Percentiles rank a stretch among this genome's conserved stretches.
phyloP scores from a whole-genome alignment of 2,113 vertebrate genomes.

The Dunckerocampus dactyliophorus region DNA sequence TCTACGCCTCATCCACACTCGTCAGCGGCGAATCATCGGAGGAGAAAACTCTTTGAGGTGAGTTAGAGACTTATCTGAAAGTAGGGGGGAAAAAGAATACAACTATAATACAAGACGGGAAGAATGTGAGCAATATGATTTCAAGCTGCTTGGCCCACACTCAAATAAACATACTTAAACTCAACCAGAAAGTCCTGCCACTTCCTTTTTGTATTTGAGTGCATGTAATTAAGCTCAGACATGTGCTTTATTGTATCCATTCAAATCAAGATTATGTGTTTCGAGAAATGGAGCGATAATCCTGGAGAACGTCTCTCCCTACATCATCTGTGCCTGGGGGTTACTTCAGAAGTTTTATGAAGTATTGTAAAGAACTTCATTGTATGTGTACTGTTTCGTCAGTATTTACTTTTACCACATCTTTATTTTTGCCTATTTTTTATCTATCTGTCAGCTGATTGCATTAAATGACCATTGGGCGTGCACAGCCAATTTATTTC shows the following conservation, averaged over 20 bases:
- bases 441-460: too few species aligned
- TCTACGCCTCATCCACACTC: slow-evolving; percentile 80
- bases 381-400: too few species aligned
- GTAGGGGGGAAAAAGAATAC: too few species aligned
- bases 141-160: neutral
- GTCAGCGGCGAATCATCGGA: slow-evolving; percentile 93
- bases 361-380: too few species aligned
- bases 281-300: neutral
- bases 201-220: neutral
- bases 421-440: too few species aligned
- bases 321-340: too few species aligned
- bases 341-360: too few species aligned
- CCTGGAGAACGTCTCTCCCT: too few species aligned
- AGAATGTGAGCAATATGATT: neutral
- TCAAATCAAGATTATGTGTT: neutral
- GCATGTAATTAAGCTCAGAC: neutral
- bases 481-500: too few species aligned
- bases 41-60: slow-evolving; percentile 96
- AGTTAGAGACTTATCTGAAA: slow-evolving; percentile 23
- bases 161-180: neutral
- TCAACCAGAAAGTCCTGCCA: neutral
- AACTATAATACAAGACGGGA: neutral
- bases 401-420: too few species aligned
- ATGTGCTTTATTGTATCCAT: neutral
- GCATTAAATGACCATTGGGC: too few species aligned